Evolutionary conservation across 1,140 invertebrate species (phyloP), one percentile per base, ranked within the genome.

Genomic region (Aphis gossypii): DNA sequence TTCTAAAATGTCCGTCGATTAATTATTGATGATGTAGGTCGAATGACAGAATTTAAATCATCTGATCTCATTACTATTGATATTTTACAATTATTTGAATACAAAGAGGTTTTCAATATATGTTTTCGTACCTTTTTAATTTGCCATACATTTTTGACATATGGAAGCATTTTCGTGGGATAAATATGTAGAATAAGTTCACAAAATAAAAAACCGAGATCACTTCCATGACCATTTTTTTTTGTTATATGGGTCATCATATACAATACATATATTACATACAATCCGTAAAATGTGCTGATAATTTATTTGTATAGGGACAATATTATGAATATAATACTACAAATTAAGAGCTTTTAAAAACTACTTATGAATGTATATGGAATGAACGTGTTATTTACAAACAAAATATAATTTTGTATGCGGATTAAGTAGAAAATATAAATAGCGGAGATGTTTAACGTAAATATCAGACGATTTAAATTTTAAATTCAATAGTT

Each of bases 1-100:
- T 90, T 90, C 54, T 90, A 56, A 90, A 90, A 90, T 56, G 38
- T 25, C 54, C 35, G 51, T 54, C 54, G 11, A 90, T 60, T 90
- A 90, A 56, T 56, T 41, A 90, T 60, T 56, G 41, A 60, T 41
- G 8, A 90, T 60, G 51, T 90, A 90, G 88, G 88, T 60, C 88
- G 30, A 90, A 41, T 7, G 88, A 90, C 35, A 60, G 23, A 54
- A 90, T 90, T 56, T 60, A 90, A 60, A 60, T 60, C 51, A 25
- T 25, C 35, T 35, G 48, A 90, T 54, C 51, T 56, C 48, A 38
- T 56, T 56, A 41, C 88, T 90, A 41, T 56, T 90, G 88, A 35
- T 56, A 30, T 89, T 89, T 51, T 35, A 11, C 48, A 21, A 21
- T 25, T 44, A 44, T 38, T 20, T 21, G 21, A 41, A 41, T 35